Percentiles rank a stretch among this genome's conserved stretches.
phyloP scores from a whole-genome alignment of 2,888 invertebrate genomes.

The Sympetrum striolatum region DNA sequence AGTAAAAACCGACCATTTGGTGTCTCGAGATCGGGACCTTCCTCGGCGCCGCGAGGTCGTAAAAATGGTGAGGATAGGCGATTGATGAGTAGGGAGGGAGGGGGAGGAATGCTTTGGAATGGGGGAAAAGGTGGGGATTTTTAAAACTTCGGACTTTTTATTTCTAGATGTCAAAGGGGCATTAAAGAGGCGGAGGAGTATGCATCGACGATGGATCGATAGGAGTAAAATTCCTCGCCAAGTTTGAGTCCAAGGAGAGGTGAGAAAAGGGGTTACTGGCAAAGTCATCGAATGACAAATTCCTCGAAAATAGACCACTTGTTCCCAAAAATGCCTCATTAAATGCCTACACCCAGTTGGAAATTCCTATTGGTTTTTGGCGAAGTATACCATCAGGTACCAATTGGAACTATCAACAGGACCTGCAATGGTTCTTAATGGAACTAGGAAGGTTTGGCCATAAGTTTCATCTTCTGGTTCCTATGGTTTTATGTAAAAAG shows the following conservation, averaged over 20 bases:
- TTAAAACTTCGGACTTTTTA: not conserved
- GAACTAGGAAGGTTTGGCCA: too few species aligned
- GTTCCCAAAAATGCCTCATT: too few species aligned
- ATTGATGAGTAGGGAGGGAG: not conserved
- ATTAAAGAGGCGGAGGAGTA: not conserved
- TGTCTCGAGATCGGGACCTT: not conserved
- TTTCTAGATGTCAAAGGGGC: not conserved
- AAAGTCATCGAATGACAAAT: too few species aligned
- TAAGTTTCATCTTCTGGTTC: too few species aligned
- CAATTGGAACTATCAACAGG: too few species aligned
- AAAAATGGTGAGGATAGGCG: not conserved
- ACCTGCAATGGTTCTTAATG: too few species aligned
- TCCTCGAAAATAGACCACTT: too few species aligned
- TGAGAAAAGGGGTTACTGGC: too few species aligned
- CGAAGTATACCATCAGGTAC: too few species aligned
- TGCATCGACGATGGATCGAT: not conserved
- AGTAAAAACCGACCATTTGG: not conserved
- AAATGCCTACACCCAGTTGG: too few species aligned
- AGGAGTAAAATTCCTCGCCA: not conserved
- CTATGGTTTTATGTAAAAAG: too few species aligned
- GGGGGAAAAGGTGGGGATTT: not conserved
- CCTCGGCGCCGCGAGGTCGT: not conserved
- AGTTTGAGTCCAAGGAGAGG: not conserved
- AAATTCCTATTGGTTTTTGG: too few species aligned
- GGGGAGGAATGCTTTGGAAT: not conserved